Evolutionary conservation across 1,140 invertebrate species (phyloP), one percentile per base, ranked within the genome.

Genomic region (Nasonia giraulti): DNA sequence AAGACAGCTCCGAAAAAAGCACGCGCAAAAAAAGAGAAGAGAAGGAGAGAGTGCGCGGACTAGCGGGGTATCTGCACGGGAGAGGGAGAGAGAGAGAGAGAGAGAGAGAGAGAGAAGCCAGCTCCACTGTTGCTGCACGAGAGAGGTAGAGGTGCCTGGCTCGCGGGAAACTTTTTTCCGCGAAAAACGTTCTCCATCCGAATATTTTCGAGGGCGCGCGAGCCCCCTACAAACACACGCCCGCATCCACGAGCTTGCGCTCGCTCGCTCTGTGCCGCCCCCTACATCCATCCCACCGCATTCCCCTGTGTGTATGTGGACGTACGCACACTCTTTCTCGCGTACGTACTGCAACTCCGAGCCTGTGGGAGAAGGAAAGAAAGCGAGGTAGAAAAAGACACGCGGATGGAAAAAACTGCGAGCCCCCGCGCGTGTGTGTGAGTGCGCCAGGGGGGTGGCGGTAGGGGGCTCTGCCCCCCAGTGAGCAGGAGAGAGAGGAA

Each of bases 401-500:
- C 81, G 87, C 78, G 68, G 86, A 88, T 78, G 85, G 80, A 88
- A 87, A 87, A 88, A 84, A 84, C 75, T 85, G 87, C 37, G 87
- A 76, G 77, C 75, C 17, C 55, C 55, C 17, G 17, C 14, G 14
- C 27, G 27, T 1, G 27, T 55, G 74, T 66, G 68, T 80, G 78
- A 83, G 80, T 69, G 85, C 71, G 33, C 85, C 40, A 62, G 20
- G 10, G 37, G 37, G 66, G 27, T 66, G 75, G 23, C 37, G 74
- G 80, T 71, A 78, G 76, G 73, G 17, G 55, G 55, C 55, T n/a
- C 6, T 62, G 20, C 55, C 55, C 55, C 14, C 17, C 14, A 55
- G 55, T 14, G 80, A 74, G 17, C 47, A 31, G 37, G 77, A 55
- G 47, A 62, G 76, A 31, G 74, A n/a, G 44, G 17, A 62, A 71